Evolutionary conservation across 2,888 invertebrate species (phyloP).

Genomic region (Xanthostigma xanthostigma): DNA sequence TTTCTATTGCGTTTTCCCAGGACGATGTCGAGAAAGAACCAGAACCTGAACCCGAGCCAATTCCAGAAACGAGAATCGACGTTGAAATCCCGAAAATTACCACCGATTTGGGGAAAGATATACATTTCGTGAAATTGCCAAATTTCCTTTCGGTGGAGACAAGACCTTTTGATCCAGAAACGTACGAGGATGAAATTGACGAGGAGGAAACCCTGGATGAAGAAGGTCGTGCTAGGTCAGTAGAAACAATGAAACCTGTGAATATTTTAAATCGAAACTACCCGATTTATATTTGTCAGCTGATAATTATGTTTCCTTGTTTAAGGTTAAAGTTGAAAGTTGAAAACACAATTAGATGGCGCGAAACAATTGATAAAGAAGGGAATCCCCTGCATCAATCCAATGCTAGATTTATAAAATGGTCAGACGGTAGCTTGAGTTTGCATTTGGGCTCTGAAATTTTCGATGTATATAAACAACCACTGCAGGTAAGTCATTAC

Average conservation of each 20-base stretch:
- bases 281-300: too few relatives aligned
- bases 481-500: slow-evolving; percentile 46
- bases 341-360: slow-evolving; percentile 96
- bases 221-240: slow-evolving; percentile 77
- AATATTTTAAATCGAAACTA: too few relatives aligned
- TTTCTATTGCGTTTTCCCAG: slow-evolving; percentile 14
- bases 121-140: slow-evolving; percentile 93
- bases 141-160: slow-evolving; percentile 98
- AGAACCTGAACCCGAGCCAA: slow-evolving; percentile 60
- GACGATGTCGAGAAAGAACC: slow-evolving; percentile 40
- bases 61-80: slow-evolving; percentile 88
- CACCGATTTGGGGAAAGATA: slow-evolving; percentile 79
- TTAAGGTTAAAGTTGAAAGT: slow-evolving; percentile 79
- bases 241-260: neutral
- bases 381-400: slow-evolving; percentile 77
- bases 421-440: slow-evolving; percentile 98
- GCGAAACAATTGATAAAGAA: slow-evolving; percentile 64
- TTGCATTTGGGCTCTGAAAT: slow-evolving; percentile 94
- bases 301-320: neutral
- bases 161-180: slow-evolving; percentile 83
- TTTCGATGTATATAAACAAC: slow-evolving; percentile 93
- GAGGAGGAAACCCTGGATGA: slow-evolving; percentile 97
- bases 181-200: slow-evolving; percentile 97
- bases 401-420: slow-evolving; percentile 87
- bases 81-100: slow-evolving; percentile 93